phyloP scores from a whole-genome alignment of 2,888 invertebrate genomes.

The Idaea biselata region DNA sequence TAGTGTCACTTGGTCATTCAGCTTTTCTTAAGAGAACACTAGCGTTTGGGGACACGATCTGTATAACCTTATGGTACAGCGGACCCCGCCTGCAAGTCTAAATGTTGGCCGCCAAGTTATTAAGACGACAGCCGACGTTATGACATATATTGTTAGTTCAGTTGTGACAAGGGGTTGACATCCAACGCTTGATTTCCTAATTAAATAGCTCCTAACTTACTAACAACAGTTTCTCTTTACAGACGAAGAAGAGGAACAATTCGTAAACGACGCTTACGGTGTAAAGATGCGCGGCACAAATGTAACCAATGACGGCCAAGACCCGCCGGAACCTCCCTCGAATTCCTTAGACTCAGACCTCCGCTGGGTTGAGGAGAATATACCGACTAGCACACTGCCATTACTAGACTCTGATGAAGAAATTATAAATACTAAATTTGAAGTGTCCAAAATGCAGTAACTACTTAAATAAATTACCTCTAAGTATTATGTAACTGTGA shows the following conservation, averaged over 20 bases:
- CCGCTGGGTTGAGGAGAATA: slow-evolving; percentile 96
- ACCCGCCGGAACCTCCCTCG: slow-evolving; percentile 35
- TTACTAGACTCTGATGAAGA: slow-evolving; percentile 89
- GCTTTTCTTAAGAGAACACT: no score
- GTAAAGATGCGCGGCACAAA: slow-evolving; percentile 85
- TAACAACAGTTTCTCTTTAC: slow-evolving; percentile 27
- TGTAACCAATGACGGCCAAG: slow-evolving; percentile 45
- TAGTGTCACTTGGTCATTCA: no score
- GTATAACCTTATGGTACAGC: no score
- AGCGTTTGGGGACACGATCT: no score
- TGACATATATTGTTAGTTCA: no score
- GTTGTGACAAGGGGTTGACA: no score
- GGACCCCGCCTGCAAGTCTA: no score
- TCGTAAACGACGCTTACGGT: slow-evolving; percentile 93
- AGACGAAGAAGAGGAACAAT: slow-evolving; percentile 89
- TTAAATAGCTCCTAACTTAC: no score
- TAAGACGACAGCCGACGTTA: no score
- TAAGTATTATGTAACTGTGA: slow-evolving; percentile 47
- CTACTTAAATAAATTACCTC: slow-evolving; percentile 44
- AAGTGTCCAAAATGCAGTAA: slow-evolving; percentile 94
- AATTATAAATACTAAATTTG: slow-evolving; percentile 91
- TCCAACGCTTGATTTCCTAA: no score
- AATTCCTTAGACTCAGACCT: slow-evolving; percentile 71
- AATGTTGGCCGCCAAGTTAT: no score
- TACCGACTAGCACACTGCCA: slow-evolving; percentile 87